phyloP scores from a whole-genome alignment of 2,888 invertebrate genomes.

The Podotricha telesiphe region DNA sequence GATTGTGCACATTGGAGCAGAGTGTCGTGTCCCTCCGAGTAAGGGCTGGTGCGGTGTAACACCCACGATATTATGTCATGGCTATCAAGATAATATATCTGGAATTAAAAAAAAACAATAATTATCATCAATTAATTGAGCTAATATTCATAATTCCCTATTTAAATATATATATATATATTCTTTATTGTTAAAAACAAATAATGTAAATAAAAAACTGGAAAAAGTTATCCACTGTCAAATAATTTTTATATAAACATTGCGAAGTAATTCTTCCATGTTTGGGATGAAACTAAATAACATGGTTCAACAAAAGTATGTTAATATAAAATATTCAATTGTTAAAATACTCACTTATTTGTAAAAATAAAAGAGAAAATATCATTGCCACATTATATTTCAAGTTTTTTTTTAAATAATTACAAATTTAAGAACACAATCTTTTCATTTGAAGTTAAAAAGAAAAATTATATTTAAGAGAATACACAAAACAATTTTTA shows the following conservation, averaged over 20 bases:
- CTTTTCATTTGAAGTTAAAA: no score
- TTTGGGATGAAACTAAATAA: not conserved
- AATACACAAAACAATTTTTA: not conserved
- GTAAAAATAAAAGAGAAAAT: no score
- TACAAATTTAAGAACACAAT: no score
- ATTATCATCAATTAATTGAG: not conserved
- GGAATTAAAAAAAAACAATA: slow-evolving; percentile 46
- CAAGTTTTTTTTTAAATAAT: no score
- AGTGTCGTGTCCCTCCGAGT: slow-evolving; percentile 82
- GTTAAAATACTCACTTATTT: not conserved
- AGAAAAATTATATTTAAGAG: no score
- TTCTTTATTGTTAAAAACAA: no score
- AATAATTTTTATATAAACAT: not conserved
- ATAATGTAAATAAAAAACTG: no score
- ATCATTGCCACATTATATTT: no score
- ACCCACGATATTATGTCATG: slow-evolving; percentile 91
- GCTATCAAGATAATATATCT: slow-evolving; percentile 91
- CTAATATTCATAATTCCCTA: no score
- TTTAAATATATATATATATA: not conserved
- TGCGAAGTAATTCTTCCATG: not conserved
- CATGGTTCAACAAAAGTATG: not conserved
- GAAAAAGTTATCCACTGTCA: no score
- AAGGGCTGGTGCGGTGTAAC: slow-evolving; percentile 84
- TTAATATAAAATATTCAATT: not conserved
- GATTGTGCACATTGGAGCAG: slow-evolving; percentile 90